Base-by-base conservation (phyloP, 2,888 invertebrate genomes). In the Microchrysa polita region DNA sequence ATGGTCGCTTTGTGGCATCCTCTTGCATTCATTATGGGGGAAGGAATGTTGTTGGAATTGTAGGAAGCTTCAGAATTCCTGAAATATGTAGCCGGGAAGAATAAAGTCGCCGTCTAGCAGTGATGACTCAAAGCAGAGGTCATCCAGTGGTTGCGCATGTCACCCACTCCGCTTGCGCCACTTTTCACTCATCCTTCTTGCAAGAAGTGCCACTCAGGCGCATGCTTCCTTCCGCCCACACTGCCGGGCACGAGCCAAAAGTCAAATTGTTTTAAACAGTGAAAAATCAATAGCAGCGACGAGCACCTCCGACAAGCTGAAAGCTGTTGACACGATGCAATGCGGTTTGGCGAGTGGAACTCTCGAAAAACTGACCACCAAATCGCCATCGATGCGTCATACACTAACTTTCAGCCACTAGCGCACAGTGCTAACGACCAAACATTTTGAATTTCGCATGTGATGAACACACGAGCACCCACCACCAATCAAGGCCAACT, bases 361-460 rank as follows among this genome's bases (percentile, higher is more conserved):
- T 48, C 10, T 42, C 18, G 18, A 48, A 23, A 22, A 23, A 22
- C 44, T 44, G 5, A 34, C 14, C n/a, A 61, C 16, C 22, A 67
- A 42, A 42, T 40, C 40, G 20, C 55, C 10, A 67, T 5, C 42
- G 40, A 69, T 69, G 69, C 55, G 69, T 69, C 69, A 69, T 69
- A 12, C 69, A 53, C 18, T 20, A 12, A 48, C 27, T 34, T 67
- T 55, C 57, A 65, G 20, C 65, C 59, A 7, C n/a, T 34, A 55
- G 16, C 2, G 57, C n/a, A n/a, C n/a, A 12, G 9, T 34, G 44
- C 23, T 12, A 59, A 59, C 67, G 55, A 52, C 53, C 55, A 67
- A 40, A 34, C 27, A 7, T 40, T 12, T 69, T 69, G 40, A 55
- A 65, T 22, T 65, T 48, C 22, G n/a, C n/a, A n/a, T 34, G 27